Base-by-base conservation (phyloP, 2,888 invertebrate genomes). In the Ophioninae sp. region DNA sequence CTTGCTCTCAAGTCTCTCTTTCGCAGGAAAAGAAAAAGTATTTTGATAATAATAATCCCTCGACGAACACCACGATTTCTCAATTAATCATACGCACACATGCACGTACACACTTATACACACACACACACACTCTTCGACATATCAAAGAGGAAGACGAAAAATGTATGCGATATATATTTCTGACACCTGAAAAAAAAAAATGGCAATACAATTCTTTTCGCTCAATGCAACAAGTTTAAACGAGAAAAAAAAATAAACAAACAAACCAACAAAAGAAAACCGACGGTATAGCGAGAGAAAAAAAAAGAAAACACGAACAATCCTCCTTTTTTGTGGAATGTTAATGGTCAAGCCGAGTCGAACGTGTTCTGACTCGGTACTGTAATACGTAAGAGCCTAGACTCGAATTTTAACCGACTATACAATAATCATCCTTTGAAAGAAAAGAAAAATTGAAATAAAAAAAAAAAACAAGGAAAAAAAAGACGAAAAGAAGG, bases 161-260 rank as follows among this genome's bases (percentile, higher is more conserved):
- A 69, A 65, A 65, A 68, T 39, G 37, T 64, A 85, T 72, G 39
- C 72, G 85, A 63, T 67, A 68, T 83, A 88, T 87, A n/a, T n/a
- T 88, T 89, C 85, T 87, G 88, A 91, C 91, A 91, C 91, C 91
- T 91, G n/a, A n/a, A 90, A 91, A 89, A 88, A 87, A 86, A 87
- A 86, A 85, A 88, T 88, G 90, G 91, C 90, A 91, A 91, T 91
- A 91, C 78, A 17, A 78, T 64, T 89, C 87, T 87, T 90, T 90
- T 88, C 89, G 91, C 91, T 91, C 89, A 90, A 91, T 89, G n/a
- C n/a, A n/a, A n/a, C n/a, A n/a, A n/a, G n/a, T n/a, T n/a, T n/a
- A n/a, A n/a, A n/a, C n/a, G n/a, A n/a, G n/a, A n/a, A n/a, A n/a
- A n/a, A n/a, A n/a, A n/a, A n/a, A n/a, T n/a, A n/a, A n/a, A n/a